phyloP scores from a whole-genome alignment of 2,797 vertebrate genomes.

The Enteromius mattozi region DNA sequence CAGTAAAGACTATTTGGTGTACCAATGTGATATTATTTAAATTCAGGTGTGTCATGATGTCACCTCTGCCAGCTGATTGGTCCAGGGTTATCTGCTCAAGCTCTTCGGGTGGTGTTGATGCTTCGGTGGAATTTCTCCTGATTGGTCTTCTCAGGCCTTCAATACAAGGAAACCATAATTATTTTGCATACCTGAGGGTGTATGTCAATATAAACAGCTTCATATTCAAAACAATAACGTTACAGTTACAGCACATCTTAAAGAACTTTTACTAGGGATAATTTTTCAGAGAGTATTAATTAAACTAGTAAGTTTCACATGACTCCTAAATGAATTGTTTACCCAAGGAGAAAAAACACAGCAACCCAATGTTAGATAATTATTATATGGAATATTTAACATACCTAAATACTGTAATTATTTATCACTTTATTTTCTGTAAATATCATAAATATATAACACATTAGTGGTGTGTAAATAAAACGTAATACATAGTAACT shows the following conservation, averaged over 20 bases:
- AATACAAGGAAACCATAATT: background rate
- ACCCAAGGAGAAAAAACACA: background rate
- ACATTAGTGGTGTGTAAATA: too few relatives aligned
- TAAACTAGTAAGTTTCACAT: background rate
- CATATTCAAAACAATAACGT: too few relatives aligned
- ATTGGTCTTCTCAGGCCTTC: background rate
- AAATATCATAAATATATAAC: background rate
- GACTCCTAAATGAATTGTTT: background rate
- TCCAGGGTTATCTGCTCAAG: background rate
- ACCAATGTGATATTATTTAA: background rate
- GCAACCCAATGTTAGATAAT: background rate
- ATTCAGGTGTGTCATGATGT: background rate
- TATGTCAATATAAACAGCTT: background rate
- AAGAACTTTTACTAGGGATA: background rate
- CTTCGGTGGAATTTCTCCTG: background rate
- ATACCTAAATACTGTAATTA: too few relatives aligned
- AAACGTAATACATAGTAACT: too few relatives aligned
- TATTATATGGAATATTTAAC: too few relatives aligned
- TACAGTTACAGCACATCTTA: background rate
- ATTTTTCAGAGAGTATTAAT: background rate
- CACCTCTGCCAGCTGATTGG: background rate
- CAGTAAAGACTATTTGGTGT: background rate
- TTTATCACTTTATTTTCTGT: background rate
- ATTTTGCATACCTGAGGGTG: background rate
- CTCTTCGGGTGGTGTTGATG: background rate